Evolutionary conservation across 2,797 vertebrate species (phyloP), one percentile per base, ranked within the genome.

Genomic region (Pseudotriccus pelzelni): DNA sequence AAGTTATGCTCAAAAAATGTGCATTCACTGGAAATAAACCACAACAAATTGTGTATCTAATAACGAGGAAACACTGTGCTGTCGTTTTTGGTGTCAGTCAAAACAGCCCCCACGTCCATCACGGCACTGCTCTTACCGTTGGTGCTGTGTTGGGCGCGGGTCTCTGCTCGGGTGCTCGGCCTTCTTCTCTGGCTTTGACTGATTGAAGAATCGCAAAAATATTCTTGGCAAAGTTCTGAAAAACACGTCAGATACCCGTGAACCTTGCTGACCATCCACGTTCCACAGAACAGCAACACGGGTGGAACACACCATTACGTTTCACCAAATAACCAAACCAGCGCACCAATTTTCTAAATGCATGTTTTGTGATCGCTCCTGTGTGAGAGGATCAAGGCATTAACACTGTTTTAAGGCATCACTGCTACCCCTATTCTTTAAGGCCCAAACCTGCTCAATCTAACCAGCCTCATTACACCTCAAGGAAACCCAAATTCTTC

Each of bases 171-270:
- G 99, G 99, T 12, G 99, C 99, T 84, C 99, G 98, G 1, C 99
- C 99, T 97, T 99, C 99, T 97, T 99, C 99, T 98, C 99, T 98
- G 95, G 99, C 99, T 98, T 99, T 99, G 72, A 99, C 99, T 2
- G 99, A 99, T 78, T 99, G 99, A 96, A 99, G 99, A 97, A 99
- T 99, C 77, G 99, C 99, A 97, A 99, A 99, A 96, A 99, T 99
- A 97, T 99, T 99, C 98, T 99, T 99, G 89, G 99, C 99, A 97
- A 99, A 99, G 95, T 99, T 99, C 99, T 99, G 97, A 44, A 98
- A 97, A 55, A 97, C 28, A 97, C 27, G 52, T 27, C 23, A 62
- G n/a, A 90, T 24, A 91, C 47, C 58, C 7, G 9, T 97, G 85
- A 97, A 85, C n/a, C 7, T 36, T 64, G 58, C 13, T 83, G 83